Base-by-base conservation (phyloP, 2,888 invertebrate genomes). In the Caenorhabditis sinica region DNA sequence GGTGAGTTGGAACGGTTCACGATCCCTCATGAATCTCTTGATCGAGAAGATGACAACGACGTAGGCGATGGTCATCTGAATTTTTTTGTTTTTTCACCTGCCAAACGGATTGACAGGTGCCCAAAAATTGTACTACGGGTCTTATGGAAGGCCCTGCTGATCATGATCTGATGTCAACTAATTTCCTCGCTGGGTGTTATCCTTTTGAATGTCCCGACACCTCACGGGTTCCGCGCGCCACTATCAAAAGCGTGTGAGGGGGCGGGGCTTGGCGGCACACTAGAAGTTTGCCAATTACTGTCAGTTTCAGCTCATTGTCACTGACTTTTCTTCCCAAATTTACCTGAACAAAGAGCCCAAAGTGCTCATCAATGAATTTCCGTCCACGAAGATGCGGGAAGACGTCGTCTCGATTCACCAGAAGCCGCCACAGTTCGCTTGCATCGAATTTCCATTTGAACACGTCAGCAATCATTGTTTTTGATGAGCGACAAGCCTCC, bases 1-100 rank as follows among this genome's bases (percentile, higher is more conserved):
- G 25, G 86, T 86, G 28, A 93, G 88, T 23, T 93, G 92, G 88
- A 92, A 93, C 13, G 92, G 86, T 45, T 91, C 91, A 3, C 93
- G 90, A 43, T 90, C 88, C 40, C 90, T 87, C 93, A 94, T 94
- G 80, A 91, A 92, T 23, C 89, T 83, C 75, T 93, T 92, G 49
- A 92, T 92, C 40, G 91, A 91, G 87, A 93, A 93, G 15, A 94
- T 76, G 17, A 74, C 8, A n/a, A 88, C 33, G 17, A 84, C 28
- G 65, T 88, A 88, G 58, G 80, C 75, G 25, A 88, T 66, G 43
- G 79, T 72, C 25, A 79, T 76, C 85, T 88, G 82, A 11, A 43
- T 28, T 28, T 25, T 8, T 2, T 23, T 20, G n/a, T 61, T n/a
- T 6, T 56, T 28, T 56, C 56, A 56, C 56, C 56, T 28, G 28